Base-by-base conservation (phyloP, 2,888 invertebrate genomes). In the Lamellibrachia satsuma region DNA sequence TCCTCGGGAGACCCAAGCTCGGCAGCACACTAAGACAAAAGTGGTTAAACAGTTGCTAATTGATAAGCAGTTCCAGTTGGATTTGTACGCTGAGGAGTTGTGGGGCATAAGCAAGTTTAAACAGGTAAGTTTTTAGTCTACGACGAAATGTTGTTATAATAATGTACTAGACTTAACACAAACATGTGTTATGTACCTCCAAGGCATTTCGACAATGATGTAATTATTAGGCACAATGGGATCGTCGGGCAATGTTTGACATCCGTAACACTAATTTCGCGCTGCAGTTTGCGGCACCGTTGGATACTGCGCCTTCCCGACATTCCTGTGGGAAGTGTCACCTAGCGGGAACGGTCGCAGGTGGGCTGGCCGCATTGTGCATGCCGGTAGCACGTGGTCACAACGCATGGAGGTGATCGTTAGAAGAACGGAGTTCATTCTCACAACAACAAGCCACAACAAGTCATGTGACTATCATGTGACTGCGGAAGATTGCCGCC, bases 341-440 rank as follows among this genome's bases (percentile, higher is more conserved):
- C 15, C 75, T 22, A 11, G 75, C 22, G 75, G 22, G 15, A 75
- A 75, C 75, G 75, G 75, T 75, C 75, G 75, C 75, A 3, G 6
- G 22, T 75, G 75, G 75, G 6, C 22, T 75, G 75, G 75, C 22
- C 75, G 22, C 22, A 75, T 75, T n/a, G 75, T 75, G 75, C 75
- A 75, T 15, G 75, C 75, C n/a, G 75, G 75, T 75, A 75, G 75
- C 22, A 75, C 75, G 75, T 75, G 75, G 75, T 75, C 75, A 75
- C 4, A 75, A 75, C 75, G 75, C 15, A 75, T n/a, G 22, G 75
- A 75, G 3, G 75, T 75, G 75, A 75, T 22, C 75, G n/a, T 75
- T 75, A 75, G 75, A 75, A n/a, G n/a, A 75, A 75, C 75, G 75
- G 75, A 75, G 15, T 75, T 75, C 75, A 15, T 75, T 15, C 75